phyloP scores from a whole-genome alignment of 1,140 invertebrate species.

The Scaptomyza hsui region DNA sequence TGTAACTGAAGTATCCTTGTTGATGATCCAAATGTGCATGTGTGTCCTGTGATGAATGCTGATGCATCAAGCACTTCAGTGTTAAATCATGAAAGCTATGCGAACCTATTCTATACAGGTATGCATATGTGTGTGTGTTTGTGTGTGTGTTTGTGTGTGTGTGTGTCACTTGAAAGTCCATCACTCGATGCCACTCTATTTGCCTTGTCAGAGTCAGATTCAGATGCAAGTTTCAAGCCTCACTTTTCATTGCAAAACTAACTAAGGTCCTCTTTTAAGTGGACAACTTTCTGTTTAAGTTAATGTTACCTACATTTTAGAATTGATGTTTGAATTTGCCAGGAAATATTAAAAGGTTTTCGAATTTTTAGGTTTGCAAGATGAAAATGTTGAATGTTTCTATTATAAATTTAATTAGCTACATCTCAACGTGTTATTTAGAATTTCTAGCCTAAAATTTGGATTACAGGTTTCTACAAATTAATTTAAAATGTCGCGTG shows the following conservation, averaged over 20 bases:
- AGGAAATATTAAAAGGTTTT: no score
- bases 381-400: no score
- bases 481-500: no score
- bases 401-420: no score
- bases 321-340: no score
- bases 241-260: neutral
- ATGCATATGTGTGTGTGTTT: neutral
- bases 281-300: neutral
- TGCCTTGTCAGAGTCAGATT: constrained; percentile 17
- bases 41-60: constrained; percentile 38
- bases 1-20: constrained; percentile 29
- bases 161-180: neutral
- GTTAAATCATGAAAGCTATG: constrained; percentile 41
- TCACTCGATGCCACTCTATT: constrained; percentile 17
- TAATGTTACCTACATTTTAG: neutral
- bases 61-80: constrained; percentile 41
- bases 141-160: neutral
- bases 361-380: no score
- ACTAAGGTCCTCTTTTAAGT: neutral
- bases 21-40: constrained; percentile 32
- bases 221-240: constrained; percentile 3
- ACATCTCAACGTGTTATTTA: no score
- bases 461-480: no score
- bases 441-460: no score
- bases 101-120: constrained; percentile 12